Percentiles rank a stretch among this genome's conserved stretches.
phyloP scores from a whole-genome alignment of 1,140 invertebrate species.

The Micrasema minimum region DNA sequence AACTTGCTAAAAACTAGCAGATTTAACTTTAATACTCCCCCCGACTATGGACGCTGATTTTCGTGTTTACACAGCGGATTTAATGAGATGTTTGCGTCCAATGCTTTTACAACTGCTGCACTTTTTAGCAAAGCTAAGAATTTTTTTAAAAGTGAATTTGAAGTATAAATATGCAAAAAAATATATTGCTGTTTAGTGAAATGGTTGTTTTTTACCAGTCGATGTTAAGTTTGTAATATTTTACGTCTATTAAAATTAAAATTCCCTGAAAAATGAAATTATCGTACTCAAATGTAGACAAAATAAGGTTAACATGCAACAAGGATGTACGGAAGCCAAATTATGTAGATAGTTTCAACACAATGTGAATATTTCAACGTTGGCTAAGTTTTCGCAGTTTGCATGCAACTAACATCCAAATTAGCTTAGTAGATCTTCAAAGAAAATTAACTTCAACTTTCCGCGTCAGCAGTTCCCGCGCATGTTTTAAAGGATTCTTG shows the following conservation, averaged over 20 bases:
- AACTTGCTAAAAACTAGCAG: neutral
- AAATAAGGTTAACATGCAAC: neutral
- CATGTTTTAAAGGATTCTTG: too few relatives aligned
- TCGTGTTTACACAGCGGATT: constrained; percentile 13
- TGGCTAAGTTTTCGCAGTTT: constrained; percentile 17
- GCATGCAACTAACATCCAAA: constrained; percentile 1
- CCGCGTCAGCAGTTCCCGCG: too few relatives aligned
- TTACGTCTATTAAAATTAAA: too few relatives aligned
- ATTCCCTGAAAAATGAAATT: too few relatives aligned
- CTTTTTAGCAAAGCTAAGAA: too few relatives aligned
- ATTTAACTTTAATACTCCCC: neutral
- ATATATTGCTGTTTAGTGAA: too few relatives aligned
- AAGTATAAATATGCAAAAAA: too few relatives aligned
- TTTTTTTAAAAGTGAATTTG: too few relatives aligned
- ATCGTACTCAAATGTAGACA: too few relatives aligned
- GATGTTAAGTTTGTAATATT: too few relatives aligned
- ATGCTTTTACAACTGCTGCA: neutral
- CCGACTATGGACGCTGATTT: constrained; percentile 10
- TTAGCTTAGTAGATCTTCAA: constrained; percentile 14
- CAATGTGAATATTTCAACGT: constrained; percentile 23
- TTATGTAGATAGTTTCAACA: constrained; percentile 30
- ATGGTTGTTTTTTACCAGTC: too few relatives aligned
- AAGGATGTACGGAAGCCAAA: constrained; percentile 17
- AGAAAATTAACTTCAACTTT: constrained; percentile 8
- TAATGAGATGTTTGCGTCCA: constrained; percentile 15